Conservation (phyloP, 2,113 vertebrate species). For the Natator depressus region DNA sequence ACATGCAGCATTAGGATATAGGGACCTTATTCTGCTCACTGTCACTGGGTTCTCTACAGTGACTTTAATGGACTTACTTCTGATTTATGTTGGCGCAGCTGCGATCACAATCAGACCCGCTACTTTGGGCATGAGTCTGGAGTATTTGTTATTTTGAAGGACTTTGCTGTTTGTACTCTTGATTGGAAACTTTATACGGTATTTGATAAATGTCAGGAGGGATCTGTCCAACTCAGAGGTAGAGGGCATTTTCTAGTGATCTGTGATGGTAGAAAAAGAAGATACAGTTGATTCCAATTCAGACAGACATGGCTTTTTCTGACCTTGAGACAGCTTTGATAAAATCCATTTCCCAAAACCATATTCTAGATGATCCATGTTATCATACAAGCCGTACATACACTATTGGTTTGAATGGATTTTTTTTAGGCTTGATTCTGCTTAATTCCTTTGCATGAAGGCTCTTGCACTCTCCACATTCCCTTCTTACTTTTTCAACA, state of each 20-base stretch:
- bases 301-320: background rate
- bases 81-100: background rate
- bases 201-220: background rate
- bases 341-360: conserved; percentile 4
- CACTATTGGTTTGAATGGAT: background rate
- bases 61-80: conserved; percentile 7
- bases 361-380: background rate
- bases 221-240: background rate
- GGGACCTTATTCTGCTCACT: conserved; percentile 20
- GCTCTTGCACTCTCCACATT: background rate
- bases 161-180: conserved; percentile 8
- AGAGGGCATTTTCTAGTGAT: background rate
- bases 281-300: conserved; percentile 17
- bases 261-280: background rate
- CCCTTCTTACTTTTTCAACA: background rate
- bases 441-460: background rate
- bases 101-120: conserved; percentile 13
- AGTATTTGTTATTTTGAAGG: background rate
- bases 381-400: background rate
- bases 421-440: conserved; percentile 27
- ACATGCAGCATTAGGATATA: background rate
- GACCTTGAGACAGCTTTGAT: background rate
- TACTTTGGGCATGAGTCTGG: background rate
- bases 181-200: background rate
- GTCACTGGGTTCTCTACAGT: background rate